These are phyloP conservation scores for Eristalis intricaria DNA, from an alignment of 2,888 invertebrate species.

Conservation along the genomic window DNA sequence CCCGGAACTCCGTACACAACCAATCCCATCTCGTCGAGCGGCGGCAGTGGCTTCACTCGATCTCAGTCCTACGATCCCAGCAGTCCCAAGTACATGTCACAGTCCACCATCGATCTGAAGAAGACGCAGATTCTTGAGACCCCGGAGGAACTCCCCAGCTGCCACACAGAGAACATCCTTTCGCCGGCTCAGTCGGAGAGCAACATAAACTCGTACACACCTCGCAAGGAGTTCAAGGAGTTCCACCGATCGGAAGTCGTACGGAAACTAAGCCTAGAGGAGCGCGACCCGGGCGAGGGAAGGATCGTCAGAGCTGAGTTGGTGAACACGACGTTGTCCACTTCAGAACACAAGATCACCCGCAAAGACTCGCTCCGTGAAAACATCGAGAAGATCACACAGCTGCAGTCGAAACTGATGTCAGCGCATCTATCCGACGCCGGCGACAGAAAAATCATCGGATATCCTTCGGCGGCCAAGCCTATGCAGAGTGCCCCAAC, in stretches of 20 bases:
- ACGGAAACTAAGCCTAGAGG: conserved; percentile 74
- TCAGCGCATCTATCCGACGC: conserved; percentile 79
- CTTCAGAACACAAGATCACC: conserved; percentile 75
- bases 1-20: conserved; percentile 75
- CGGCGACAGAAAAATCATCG: conserved; percentile 73
- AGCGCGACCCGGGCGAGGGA: conserved; percentile 73
- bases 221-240: conserved; percentile 70
- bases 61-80: conserved; percentile 80
- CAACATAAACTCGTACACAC: conserved; percentile 73
- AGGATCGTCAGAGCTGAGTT: conserved; percentile 80
- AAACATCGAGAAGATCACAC: conserved; percentile 81
- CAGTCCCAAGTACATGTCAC: conserved; percentile 79
- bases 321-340: conserved; percentile 78
- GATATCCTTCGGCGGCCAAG: conserved; percentile 67
- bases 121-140: conserved; percentile 79
- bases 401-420: conserved; percentile 81
- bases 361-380: conserved; percentile 80
- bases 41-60: conserved; percentile 75
- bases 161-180: conserved; percentile 72
- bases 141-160: conserved; percentile 75
- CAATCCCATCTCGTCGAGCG: conserved; percentile 56
- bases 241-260: conserved; percentile 73
- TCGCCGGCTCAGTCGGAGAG: conserved; percentile 81
- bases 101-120: conserved; percentile 81
- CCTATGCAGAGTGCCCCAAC: conserved; percentile 35